These are phyloP conservation scores for Oscheius sp. DNA, from an alignment of 2,888 invertebrate genomes.

Conservation along the genomic window DNA sequence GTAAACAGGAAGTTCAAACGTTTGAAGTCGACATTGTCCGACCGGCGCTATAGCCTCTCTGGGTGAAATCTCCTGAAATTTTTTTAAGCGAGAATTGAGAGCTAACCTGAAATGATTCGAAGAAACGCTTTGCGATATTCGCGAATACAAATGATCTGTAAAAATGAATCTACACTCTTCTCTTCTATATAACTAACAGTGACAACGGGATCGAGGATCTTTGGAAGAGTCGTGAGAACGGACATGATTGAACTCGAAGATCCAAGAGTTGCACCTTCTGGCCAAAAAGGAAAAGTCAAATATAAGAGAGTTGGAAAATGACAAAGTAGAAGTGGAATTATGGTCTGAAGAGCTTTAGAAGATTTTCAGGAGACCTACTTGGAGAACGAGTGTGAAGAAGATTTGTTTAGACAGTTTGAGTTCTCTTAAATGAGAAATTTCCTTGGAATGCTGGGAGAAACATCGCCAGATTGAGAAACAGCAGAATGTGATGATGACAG, in stretches of 20 bases:
- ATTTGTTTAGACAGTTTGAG: neutral
- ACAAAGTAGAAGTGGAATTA: neutral
- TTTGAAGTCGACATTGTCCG: no score
- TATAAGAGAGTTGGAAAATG: neutral
- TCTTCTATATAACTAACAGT: no score
- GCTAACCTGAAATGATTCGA: neutral
- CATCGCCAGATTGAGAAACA: neutral
- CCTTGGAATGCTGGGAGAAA: neutral
- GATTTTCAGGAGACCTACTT: no score
- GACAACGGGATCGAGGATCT: neutral
- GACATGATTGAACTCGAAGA: neutral
- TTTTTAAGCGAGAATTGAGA: no score
- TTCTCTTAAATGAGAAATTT: neutral
- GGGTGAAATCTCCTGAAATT: neutral
- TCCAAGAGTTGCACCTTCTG: neutral
- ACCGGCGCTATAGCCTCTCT: neutral
- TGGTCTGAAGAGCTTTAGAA: neutral
- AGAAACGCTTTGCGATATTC: neutral
- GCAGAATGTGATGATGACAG: conserved; percentile 8
- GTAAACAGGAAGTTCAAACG: no score
- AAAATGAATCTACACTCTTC: no score
- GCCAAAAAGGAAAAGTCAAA: conserved; percentile 3
- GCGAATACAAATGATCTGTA: conserved; percentile 1
- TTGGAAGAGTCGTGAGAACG: neutral
- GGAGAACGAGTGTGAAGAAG: neutral